Base-by-base conservation (phyloP, 2,888 invertebrate species). In the Philereme transversata region DNA sequence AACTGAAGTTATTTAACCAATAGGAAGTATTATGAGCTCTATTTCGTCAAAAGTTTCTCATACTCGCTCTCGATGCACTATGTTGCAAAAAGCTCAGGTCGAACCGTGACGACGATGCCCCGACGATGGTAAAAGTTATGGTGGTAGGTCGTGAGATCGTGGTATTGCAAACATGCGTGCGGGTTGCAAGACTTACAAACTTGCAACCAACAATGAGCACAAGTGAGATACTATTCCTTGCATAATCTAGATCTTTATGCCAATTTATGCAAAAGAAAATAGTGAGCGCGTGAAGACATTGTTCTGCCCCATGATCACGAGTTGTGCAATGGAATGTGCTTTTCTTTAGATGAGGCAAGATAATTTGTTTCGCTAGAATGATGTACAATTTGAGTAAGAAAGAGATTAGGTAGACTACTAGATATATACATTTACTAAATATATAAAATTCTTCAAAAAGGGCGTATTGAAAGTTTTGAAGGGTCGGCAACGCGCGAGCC, bases 121-220 rank as follows among this genome's bases (percentile, higher is more conserved):
- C 56, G 53, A 41, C 52, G 50, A 56, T 61, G 57, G 54, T 34
- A 59, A 54, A 57, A 47, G 48, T 48, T 52, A 57, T 60, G 62
- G 60, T 47, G 47, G 53, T 33, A 53, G 55, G 56, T 68, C 68
- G 68, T 68, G 68, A 68, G 63, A 70, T 66, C 54, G 63, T 64
- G 59, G 53, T 60, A 62, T 69, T 65, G 66, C 66, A 61, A 61
- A 59, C 60, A 60, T 67, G 66, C 68, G 68, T 66, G 65, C 62
- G 53, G 47, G 56, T 59, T 60, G 59, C 60, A 54, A 22, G 22
- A 22, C 22, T 22, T 22, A 22, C 22, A 22, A 22, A 45, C 44
- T 40, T 60, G 60, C 59, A 60, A 56, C 56, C 40, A 62, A 59
- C 57, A 60, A 56, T 59, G 55, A 45, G 63, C 51, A 45, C 56